These are phyloP conservation scores for Temnothorax ravouxi DNA, from an alignment of 2,888 invertebrate genomes.

Conservation along the genomic window DNA sequence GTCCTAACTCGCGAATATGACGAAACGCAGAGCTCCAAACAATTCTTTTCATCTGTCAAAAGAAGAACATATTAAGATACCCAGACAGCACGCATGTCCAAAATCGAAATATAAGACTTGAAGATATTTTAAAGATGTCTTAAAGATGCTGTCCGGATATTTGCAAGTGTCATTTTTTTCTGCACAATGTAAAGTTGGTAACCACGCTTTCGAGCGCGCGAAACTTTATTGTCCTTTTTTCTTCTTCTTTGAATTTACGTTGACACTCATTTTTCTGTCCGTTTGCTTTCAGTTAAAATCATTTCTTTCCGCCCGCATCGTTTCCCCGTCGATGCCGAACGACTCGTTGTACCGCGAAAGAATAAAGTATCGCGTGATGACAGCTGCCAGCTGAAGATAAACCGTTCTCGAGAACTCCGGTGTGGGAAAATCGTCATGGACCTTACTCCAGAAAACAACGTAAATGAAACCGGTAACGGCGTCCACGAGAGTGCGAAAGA, in stretches of 20 bases:
- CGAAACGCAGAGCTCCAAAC: neutral
- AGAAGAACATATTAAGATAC: neutral
- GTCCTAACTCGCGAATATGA: neutral
- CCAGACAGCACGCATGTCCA: no score
- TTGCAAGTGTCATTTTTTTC: no score
- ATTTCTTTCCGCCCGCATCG: neutral
- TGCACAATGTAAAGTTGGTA: neutral
- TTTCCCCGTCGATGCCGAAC: neutral
- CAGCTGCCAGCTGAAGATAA: conserved; percentile 11
- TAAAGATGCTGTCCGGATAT: no score
- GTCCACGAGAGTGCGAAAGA: neutral
- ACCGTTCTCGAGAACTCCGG: neutral
- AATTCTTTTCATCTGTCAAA: neutral
- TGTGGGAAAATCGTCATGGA: conserved; percentile 26
- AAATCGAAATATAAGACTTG: no score
- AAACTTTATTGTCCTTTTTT: neutral
- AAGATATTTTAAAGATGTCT: no score
- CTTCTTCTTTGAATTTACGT: neutral
- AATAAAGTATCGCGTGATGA: conserved; percentile 32
- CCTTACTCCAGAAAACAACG: conserved; percentile 22
- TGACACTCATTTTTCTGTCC: neutral
- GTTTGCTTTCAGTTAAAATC: neutral
- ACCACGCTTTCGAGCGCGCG: neutral
- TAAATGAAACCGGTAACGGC: neutral
- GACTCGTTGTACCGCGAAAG: neutral